Evolutionary conservation across 1,140 invertebrate species (phyloP).

Genomic region (Hetaerina americana): DNA sequence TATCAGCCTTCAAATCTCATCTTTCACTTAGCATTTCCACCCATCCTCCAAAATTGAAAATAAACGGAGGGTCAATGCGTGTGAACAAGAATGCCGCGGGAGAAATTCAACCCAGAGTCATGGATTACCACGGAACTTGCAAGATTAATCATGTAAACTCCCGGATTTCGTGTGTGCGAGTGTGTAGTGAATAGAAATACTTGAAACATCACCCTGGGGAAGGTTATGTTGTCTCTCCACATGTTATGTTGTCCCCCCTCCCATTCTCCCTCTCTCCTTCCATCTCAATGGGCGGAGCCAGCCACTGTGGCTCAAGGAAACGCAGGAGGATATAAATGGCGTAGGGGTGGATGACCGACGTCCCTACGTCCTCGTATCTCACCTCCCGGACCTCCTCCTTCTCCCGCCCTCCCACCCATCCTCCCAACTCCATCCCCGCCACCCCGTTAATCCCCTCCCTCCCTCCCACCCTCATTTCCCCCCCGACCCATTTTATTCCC

Average conservation of each 20-base stretch:
- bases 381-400: not conserved
- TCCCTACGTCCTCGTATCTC: not conserved
- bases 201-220: not conserved
- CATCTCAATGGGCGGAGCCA: not conserved
- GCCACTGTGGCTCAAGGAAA: not conserved
- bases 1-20: too few species aligned
- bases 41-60: too few species aligned
- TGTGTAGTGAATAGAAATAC: not conserved
- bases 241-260: too few species aligned
- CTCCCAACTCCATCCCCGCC: not conserved
- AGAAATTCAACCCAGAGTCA: too few species aligned
- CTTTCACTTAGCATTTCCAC: too few species aligned
- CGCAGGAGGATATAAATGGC: not conserved
- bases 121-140: too few species aligned
- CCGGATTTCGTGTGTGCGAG: too few species aligned
- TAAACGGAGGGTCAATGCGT: too few species aligned
- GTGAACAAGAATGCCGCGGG: too few species aligned
- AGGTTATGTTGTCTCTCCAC: not conserved
- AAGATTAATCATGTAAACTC: too few species aligned
- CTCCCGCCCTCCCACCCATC: not conserved
- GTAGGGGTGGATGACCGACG: not conserved
- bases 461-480: not conserved
- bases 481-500: not conserved
- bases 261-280: too few species aligned
- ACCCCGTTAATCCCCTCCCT: not conserved